phyloP scores from a whole-genome alignment of 2,888 invertebrate genomes.

The Eupeodes latifasciatus region DNA sequence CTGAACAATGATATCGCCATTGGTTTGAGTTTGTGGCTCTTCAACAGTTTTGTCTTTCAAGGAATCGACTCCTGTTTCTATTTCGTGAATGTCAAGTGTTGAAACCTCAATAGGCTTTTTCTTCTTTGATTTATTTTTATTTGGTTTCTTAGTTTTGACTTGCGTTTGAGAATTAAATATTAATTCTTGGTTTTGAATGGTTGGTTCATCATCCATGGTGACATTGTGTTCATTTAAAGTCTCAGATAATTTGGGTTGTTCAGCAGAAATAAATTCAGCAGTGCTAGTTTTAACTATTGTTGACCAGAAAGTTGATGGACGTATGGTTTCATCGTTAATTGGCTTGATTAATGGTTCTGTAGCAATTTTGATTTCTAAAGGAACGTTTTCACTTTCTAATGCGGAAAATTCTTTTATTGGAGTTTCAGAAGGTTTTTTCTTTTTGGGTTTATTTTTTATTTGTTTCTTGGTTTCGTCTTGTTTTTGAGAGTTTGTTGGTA shows the following conservation, averaged over 20 bases:
- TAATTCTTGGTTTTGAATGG: not conserved
- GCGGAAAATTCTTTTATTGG: not conserved
- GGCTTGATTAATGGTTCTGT: too few species aligned
- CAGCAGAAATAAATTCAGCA: conserved; percentile 77
- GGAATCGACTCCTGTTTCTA: not conserved
- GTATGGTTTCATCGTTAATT: not conserved
- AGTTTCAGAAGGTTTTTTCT: not conserved
- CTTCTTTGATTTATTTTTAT: conserved; percentile 20
- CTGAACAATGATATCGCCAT: not conserved
- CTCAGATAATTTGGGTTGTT: conserved; percentile 69
- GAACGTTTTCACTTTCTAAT: not conserved
- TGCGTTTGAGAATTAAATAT: not conserved
- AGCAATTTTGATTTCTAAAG: not conserved
- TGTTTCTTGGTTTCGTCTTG: not conserved
- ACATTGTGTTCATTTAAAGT: not conserved
- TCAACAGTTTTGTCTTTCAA: not conserved
- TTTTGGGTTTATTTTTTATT: not conserved
- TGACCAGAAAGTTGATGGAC: not conserved
- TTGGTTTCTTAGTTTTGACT: not conserved
- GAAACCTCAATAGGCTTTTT: not conserved
- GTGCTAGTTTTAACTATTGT: conserved; percentile 77
- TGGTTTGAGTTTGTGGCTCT: not conserved
- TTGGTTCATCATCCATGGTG: not conserved
- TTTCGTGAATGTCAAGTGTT: not conserved
- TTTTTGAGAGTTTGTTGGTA: not conserved